A percentile compares a stretch with the other conserved stretches of the same genome.
Conservation (phyloP, 2,113 vertebrate genomes). For the Delphinus delphis region DNA sequence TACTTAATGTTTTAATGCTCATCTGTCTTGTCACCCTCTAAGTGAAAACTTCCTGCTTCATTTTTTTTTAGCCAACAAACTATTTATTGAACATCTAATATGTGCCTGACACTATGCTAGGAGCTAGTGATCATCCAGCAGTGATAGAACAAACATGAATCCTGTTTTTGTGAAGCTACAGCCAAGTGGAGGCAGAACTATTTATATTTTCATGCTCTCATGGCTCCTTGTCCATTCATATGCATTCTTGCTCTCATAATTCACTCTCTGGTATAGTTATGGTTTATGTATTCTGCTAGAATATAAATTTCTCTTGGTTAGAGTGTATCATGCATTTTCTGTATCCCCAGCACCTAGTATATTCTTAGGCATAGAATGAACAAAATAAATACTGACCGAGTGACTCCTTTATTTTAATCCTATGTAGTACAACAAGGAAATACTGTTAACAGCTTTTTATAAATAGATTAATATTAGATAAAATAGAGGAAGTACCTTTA, state of each 20-base stretch:
- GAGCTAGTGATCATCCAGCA: not conserved
- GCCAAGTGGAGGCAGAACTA: not conserved
- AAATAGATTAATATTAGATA: not conserved
- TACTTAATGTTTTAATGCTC: not conserved
- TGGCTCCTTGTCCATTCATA: not conserved
- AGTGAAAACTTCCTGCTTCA: not conserved
- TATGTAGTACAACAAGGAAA: slow-evolving; percentile 22
- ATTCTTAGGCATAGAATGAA: not conserved
- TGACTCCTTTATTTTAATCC: slow-evolving; percentile 11
- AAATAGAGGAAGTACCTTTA: not conserved
- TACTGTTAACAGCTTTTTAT: not conserved
- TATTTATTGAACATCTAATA: not conserved
- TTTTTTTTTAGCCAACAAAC: not conserved
- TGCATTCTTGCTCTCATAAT: not conserved
- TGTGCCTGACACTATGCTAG: not conserved
- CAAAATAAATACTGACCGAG: not conserved
- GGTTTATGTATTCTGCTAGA: not conserved
- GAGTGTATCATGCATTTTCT: not conserved
- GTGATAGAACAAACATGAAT: not conserved
- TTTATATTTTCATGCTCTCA: not conserved
- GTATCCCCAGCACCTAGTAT: not conserved
- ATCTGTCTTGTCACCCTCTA: not conserved
- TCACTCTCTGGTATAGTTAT: not conserved
- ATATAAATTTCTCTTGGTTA: not conserved
- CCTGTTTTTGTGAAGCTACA: not conserved